Conservation (phyloP, 2,888 invertebrate species). For the Rotaria sp. region DNA sequence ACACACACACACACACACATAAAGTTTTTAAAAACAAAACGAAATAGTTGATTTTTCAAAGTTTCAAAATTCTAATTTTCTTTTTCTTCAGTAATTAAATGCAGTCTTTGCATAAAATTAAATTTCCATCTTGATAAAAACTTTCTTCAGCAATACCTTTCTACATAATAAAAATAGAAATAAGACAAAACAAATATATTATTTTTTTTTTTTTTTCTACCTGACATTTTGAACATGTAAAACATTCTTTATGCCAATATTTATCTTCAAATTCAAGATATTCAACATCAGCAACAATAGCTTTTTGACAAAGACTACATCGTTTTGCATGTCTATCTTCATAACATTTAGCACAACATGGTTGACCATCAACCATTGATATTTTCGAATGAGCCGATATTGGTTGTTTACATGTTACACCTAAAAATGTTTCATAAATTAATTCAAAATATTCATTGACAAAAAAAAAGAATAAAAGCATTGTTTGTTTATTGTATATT, state of each 20-base stretch:
- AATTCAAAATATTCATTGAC: no score
- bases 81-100: neutral
- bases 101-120: slow-evolving; percentile 29
- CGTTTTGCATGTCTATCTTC: slow-evolving; percentile 25
- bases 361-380: slow-evolving; percentile 6
- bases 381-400: slow-evolving; percentile 21
- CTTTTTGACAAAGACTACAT: neutral
- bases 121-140: slow-evolving; percentile 30
- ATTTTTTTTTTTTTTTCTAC: neutral
- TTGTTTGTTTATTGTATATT: no score
- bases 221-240: slow-evolving; percentile 27
- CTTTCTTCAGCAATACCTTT: slow-evolving; percentile 25
- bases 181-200: neutral
- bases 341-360: slow-evolving; percentile 22
- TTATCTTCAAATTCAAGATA: slow-evolving; percentile 33
- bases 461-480: no score
- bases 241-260: slow-evolving; percentile 35
- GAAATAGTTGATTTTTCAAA: neutral
- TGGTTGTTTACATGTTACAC: slow-evolving; percentile 21
- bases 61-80: neutral
- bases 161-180: neutral
- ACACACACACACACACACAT: neutral
- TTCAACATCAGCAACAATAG: slow-evolving; percentile 27
- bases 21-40: neutral
- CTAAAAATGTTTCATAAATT: neutral